Conservation (phyloP, 2,797 vertebrate species). For the Prionace glauca region DNA sequence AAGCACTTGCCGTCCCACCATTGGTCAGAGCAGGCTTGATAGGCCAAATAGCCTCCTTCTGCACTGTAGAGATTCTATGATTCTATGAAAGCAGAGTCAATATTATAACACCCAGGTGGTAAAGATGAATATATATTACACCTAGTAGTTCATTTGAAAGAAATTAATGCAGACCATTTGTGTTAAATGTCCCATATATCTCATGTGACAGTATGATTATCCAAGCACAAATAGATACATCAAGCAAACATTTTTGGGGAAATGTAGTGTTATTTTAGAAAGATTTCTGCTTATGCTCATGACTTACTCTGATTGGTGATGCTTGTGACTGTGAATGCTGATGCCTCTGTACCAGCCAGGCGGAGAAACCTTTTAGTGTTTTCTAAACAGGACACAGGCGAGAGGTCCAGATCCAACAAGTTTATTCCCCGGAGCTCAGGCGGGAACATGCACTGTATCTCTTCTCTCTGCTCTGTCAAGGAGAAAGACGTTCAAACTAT, state of each 20-base stretch:
- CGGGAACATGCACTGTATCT: neutral
- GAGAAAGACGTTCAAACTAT: neutral
- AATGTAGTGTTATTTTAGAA: neutral
- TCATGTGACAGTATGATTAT: neutral
- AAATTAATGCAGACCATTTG: neutral
- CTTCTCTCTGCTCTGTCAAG: neutral
- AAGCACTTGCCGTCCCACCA: too few species aligned
- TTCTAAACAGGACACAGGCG: neutral
- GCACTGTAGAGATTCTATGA: too few species aligned
- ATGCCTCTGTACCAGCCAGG: too few species aligned
- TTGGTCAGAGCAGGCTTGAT: too few species aligned
- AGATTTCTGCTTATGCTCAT: neutral
- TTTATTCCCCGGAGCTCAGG: neutral
- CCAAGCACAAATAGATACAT: neutral
- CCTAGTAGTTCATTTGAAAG: neutral
- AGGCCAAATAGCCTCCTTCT: too few species aligned
- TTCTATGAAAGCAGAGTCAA: neutral
- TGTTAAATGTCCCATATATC: neutral
- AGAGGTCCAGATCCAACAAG: slow-evolving; percentile 1
- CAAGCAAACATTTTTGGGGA: neutral
- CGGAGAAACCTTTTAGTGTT: neutral
- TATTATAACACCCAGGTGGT: neutral
- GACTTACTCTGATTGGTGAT: slow-evolving; percentile 3
- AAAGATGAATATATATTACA: neutral
- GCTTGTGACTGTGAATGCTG: too few species aligned